These are phyloP conservation scores for Myrmophylax atrothorax DNA, from an alignment of 2,113 vertebrate genomes.

Conservation along the genomic window DNA sequence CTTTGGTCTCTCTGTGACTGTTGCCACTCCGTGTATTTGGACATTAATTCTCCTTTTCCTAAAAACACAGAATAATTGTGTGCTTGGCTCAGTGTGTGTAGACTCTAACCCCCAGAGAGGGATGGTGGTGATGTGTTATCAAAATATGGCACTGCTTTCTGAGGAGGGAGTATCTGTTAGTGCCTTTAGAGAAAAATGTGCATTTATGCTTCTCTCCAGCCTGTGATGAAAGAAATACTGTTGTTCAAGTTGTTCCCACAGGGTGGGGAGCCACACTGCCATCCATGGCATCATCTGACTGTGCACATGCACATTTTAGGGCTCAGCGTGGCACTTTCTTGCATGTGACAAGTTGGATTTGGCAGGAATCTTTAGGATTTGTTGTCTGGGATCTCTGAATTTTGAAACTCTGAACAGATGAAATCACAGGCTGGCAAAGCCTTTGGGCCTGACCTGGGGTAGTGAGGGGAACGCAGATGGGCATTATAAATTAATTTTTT, in stretches of 20 bases:
- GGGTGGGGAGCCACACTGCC: background rate
- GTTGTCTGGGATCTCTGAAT: background rate
- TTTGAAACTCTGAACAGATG: background rate
- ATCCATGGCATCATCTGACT: background rate
- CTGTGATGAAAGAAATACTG: background rate
- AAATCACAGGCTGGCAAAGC: background rate
- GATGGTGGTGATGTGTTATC: background rate
- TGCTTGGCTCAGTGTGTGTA: accelerated
- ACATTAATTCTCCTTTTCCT: background rate
- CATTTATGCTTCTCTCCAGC: background rate
- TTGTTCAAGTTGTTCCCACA: accelerated
- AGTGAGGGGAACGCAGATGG: accelerated
- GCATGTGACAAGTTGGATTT: background rate
- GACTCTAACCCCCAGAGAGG: background rate
- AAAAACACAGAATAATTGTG: background rate
- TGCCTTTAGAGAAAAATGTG: background rate
- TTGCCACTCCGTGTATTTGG: background rate
- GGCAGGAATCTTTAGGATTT: background rate
- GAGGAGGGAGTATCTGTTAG: background rate
- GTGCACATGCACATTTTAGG: background rate
- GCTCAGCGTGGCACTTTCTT: background rate
- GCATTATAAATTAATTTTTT: background rate
- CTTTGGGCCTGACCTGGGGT: background rate
- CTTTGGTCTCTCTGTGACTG: background rate
- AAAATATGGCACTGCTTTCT: background rate